Percentiles rank a stretch among this genome's conserved stretches.
phyloP scores from a whole-genome alignment of 2,888 invertebrate genomes.

The Leptinotarsa haldemani region DNA sequence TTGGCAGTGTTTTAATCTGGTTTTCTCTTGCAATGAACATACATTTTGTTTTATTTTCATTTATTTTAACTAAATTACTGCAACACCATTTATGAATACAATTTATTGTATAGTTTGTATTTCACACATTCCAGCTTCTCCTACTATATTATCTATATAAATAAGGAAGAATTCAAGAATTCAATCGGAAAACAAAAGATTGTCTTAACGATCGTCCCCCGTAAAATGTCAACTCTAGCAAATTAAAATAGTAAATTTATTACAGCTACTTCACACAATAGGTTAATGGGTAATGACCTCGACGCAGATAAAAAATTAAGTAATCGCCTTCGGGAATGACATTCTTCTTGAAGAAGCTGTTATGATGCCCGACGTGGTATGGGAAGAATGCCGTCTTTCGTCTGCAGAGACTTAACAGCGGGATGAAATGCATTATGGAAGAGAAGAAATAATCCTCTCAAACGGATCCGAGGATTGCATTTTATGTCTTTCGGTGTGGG shows the following conservation, averaged over 20 bases:
- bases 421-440: neutral
- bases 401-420: conserved; percentile 2
- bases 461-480: neutral
- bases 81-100: too few relatives aligned
- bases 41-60: too few relatives aligned
- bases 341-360: conserved; percentile 14
- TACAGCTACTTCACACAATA: neutral
- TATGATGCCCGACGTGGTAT: neutral
- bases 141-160: too few relatives aligned
- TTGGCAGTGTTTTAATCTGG: too few relatives aligned
- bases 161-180: too few relatives aligned
- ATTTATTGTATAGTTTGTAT: too few relatives aligned
- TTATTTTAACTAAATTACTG: too few relatives aligned
- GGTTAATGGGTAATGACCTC: neutral
- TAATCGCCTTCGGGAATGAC: conserved; percentile 1
- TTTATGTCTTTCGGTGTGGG: neutral
- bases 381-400: conserved; percentile 12
- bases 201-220: too few relatives aligned
- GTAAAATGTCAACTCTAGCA: neutral
- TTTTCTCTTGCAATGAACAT: too few relatives aligned
- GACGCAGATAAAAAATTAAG: neutral
- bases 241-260: neutral
- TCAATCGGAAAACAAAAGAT: too few relatives aligned
- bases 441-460: conserved; percentile 18
- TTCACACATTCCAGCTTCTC: too few relatives aligned